These are phyloP conservation scores for Nephrotoma flavescens DNA, from an alignment of 2,888 invertebrate genomes.

Conservation along the genomic window DNA sequence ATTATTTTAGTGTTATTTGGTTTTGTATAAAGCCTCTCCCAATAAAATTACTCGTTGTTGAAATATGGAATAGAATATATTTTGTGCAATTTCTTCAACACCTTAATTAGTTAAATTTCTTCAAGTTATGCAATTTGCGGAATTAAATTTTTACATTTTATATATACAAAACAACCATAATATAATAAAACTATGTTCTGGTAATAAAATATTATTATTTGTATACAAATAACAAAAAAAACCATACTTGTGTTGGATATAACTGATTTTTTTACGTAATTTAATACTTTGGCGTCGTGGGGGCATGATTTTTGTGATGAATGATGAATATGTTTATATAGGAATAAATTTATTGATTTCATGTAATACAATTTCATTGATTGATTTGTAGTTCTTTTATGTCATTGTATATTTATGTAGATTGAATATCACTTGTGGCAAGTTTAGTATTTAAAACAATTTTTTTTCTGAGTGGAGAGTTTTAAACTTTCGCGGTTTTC, in stretches of 20 bases:
- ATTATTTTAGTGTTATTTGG: neutral
- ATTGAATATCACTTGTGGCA: neutral
- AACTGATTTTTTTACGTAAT: neutral
- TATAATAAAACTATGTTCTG: neutral
- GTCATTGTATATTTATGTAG: neutral
- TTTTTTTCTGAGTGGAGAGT: neutral
- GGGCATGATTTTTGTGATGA: neutral
- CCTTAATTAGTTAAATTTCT: neutral
- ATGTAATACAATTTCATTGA: neutral
- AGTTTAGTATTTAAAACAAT: neutral
- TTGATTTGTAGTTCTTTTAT: neutral
- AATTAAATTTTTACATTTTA: neutral
- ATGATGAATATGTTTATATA: neutral
- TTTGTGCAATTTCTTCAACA: neutral
- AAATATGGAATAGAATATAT: neutral
- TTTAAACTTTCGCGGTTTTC: neutral
- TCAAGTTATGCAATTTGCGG: neutral
- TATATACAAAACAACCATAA: neutral
- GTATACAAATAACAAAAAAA: neutral
- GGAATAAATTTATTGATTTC: neutral
- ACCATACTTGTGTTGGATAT: neutral
- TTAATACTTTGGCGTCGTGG: neutral
- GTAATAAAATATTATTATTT: neutral
- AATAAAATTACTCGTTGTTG: neutral
- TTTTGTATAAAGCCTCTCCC: neutral